Conservation (phyloP, 2,113 vertebrate species). For the Sylvietta virens region DNA sequence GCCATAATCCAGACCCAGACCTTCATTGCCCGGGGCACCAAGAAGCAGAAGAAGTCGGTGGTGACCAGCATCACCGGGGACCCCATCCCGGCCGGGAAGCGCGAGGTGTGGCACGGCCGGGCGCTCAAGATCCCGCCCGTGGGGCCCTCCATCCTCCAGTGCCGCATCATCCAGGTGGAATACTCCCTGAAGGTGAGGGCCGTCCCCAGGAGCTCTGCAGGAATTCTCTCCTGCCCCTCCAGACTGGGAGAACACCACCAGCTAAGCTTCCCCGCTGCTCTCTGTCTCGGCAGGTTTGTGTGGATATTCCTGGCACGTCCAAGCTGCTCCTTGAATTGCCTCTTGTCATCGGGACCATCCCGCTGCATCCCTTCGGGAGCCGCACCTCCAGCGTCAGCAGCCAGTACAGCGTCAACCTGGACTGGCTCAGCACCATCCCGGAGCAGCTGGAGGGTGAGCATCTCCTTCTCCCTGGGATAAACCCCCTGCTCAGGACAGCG, state of each 20-base stretch:
- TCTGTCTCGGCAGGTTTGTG: conserved; percentile 78
- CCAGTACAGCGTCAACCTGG: conserved; percentile 84
- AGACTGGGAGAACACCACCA: neutral
- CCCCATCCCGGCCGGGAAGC: conserved; percentile 71
- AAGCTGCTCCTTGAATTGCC: conserved; percentile 93
- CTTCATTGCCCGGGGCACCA: conserved; percentile 88
- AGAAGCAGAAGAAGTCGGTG: conserved; percentile 88
- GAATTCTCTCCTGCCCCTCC: neutral
- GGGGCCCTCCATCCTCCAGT: conserved; percentile 91
- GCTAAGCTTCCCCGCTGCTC: neutral
- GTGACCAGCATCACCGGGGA: conserved; percentile 86
- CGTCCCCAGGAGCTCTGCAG: fast-evolving
- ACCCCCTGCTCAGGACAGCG: fast-evolving
- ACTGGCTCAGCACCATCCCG: conserved; percentile 82
- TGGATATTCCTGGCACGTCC: conserved; percentile 90
- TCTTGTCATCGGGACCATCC: conserved; percentile 92
- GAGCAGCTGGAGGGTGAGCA: conserved; percentile 88
- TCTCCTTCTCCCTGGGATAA: neutral
- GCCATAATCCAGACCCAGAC: conserved; percentile 94
- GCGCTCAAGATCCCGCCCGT: conserved; percentile 90
- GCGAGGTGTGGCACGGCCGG: conserved; percentile 89
- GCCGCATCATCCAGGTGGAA: conserved; percentile 91
- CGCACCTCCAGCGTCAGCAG: conserved; percentile 90
- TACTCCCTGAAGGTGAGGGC: conserved; percentile 87
- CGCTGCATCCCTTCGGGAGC: conserved; percentile 87